Percentiles rank a stretch among this genome's conserved stretches.
Evolutionary conservation across 1,140 invertebrate species (phyloP).

Genomic region (Babylonia areolata): DNA sequence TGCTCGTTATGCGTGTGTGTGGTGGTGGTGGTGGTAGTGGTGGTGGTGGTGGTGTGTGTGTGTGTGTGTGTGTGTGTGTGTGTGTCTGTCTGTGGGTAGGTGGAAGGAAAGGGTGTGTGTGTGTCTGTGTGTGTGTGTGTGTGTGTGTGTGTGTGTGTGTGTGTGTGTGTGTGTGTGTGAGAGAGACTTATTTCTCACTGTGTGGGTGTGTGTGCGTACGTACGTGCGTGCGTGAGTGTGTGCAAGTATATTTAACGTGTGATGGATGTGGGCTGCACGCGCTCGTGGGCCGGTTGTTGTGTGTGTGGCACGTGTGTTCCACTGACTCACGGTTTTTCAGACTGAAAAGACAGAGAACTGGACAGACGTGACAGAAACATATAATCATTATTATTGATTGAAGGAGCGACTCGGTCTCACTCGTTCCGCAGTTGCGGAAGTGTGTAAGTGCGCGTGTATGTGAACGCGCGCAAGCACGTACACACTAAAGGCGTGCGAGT

Average conservation of each 20-base stretch:
- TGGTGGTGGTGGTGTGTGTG: not conserved
- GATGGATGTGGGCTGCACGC: not conserved
- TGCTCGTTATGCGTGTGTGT: not conserved
- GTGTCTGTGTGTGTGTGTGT: not conserved
- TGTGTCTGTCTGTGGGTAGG: not conserved
- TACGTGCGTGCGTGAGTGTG: not conserved
- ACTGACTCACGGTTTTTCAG: no score
- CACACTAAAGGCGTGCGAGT: not conserved
- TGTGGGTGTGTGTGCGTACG: not conserved
- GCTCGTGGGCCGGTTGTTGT: not conserved
- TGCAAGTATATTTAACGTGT: not conserved
- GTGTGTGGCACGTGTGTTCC: not conserved
- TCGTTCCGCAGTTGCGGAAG: no score
- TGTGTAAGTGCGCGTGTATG: no score
- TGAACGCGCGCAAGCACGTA: no score
- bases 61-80: not conserved
- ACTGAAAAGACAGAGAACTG: no score
- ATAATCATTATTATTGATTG: no score
- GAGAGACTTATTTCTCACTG: no score
- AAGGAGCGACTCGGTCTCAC: no score
- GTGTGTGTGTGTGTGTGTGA: slow-evolving; percentile 16
- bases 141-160: slow-evolving; percentile 16
- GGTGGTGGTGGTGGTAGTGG: not conserved
- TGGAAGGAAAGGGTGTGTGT: not conserved
- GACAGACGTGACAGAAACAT: no score